A percentile compares a stretch with the other conserved stretches of the same genome.
These are phyloP conservation scores for Nymphalis c-album DNA, from an alignment of 2,888 invertebrate species.

Conservation along the genomic window DNA sequence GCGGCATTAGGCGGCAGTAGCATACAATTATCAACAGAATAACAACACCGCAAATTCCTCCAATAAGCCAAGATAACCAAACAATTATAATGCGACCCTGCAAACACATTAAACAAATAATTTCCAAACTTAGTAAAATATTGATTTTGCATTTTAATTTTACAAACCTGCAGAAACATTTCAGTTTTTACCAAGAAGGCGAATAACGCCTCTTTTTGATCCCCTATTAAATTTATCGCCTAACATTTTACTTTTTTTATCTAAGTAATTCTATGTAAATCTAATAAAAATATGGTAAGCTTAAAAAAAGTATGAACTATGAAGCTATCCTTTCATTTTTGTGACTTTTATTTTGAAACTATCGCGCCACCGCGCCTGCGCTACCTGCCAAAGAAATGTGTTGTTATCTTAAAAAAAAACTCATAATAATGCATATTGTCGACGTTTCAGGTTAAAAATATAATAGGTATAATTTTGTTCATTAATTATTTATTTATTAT, in stretches of 20 bases:
- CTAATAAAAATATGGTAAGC: conserved; percentile 50
- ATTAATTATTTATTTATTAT: too few species aligned
- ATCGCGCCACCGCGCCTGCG: conserved; percentile 52
- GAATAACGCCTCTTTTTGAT: conserved; percentile 64
- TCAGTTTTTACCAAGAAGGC: conserved; percentile 68
- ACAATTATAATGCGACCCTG: conserved; percentile 79
- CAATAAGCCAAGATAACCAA: conserved; percentile 81
- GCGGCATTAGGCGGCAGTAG: conserved; percentile 86
- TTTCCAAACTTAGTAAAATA: conserved; percentile 36
- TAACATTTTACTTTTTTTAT: conserved; percentile 63
- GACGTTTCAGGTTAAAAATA: too few species aligned
- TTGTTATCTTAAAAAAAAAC: not conserved
- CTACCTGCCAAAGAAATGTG: conserved; percentile 5
- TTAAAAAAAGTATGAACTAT: conserved; percentile 43
- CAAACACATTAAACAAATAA: conserved; percentile 44
- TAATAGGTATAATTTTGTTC: too few species aligned
- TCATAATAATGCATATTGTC: too few species aligned
- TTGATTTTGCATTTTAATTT: conserved; percentile 48
- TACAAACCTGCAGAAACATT: conserved; percentile 76
- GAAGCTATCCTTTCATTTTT: conserved; percentile 43
- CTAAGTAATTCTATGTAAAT: conserved; percentile 51
- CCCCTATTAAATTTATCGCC: conserved; percentile 51
- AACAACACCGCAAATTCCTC: conserved; percentile 84
- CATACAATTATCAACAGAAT: conserved; percentile 84
- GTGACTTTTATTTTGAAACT: conserved; percentile 47